Evolutionary conservation across 2,113 vertebrate species (phyloP).

Genomic region (Piaya cayana): DNA sequence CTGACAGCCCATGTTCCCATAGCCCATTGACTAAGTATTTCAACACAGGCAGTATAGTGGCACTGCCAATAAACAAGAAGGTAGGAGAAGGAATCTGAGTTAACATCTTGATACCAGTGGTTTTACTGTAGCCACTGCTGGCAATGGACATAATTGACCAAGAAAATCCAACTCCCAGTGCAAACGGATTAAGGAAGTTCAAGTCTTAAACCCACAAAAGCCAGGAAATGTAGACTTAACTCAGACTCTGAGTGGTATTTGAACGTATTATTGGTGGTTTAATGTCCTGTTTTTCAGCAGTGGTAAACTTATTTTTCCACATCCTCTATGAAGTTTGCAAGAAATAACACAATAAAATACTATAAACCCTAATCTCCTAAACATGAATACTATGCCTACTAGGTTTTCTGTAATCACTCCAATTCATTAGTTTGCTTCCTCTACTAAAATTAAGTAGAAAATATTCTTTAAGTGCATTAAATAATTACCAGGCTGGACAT

Average conservation of each 20-base stretch:
- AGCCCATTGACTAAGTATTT: not conserved
- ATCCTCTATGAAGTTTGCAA: not conserved
- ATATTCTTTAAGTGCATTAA: not conserved
- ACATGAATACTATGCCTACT: not conserved
- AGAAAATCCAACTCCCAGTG: slow-evolving; percentile 22
- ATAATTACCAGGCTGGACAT: not conserved
- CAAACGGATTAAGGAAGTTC: slow-evolving; percentile 54
- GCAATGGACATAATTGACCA: not conserved
- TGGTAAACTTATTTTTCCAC: not conserved
- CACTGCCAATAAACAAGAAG: not conserved
- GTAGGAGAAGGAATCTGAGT: not conserved
- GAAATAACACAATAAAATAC: not conserved
- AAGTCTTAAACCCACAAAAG: no score
- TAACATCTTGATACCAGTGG: not conserved
- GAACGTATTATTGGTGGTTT: slow-evolving; percentile 17
- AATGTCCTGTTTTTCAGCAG: slow-evolving; percentile 1
- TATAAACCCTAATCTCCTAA: not conserved
- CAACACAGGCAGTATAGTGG: not conserved
- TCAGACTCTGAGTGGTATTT: slow-evolving; percentile 8
- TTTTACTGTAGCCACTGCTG: not conserved
- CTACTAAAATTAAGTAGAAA: not conserved
- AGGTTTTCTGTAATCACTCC: not conserved
- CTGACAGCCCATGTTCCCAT: not conserved
- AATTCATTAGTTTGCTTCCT: not conserved
- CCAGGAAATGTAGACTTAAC: no score